Evolutionary conservation across 2,888 invertebrate genomes (phyloP), one percentile per base, ranked within the genome.

Genomic region (Ophioninae sp.): DNA sequence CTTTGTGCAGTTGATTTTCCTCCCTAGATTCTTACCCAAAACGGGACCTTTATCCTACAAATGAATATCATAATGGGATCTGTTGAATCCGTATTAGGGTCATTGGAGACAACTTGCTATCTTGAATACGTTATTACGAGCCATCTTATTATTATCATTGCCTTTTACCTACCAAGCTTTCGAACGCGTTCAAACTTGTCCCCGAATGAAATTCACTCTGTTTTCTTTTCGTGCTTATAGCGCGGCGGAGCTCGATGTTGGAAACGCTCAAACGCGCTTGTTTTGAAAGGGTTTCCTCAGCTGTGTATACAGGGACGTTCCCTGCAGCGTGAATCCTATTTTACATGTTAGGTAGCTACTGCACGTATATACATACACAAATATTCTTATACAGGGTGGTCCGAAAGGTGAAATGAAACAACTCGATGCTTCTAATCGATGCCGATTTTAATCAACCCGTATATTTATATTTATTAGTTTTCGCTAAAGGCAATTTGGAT

Each of bases 241-340:
- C 20, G 37, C 68, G 74, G 30, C 50, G 21, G 59, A 64, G 76
- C 70, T 81, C 65, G 37, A 78, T 70, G 20, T 79, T 39, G 61
- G 70, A 79, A 67, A 37, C 73, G 82, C 59, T 85, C 82, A 73
- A 75, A 82, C 83, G 86, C 87, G 86, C 87, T 88, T 88, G 88
- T 89, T 89, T 89, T 89, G 81, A 88, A 88, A 87, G 87, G 88
- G 86, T 87, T 88, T 85, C 85, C 84, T 86, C 89, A 89, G 88
- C 89, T 89, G 89, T 87, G 89, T 87, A 88, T 73, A 85, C 77
- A 69, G 23, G 50, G 59, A 82, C 82, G 77, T 74, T 73, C 23
- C 30, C 74, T 23, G 79, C 72, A 76, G n/a, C 20, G 21, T 30
- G 61, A 50, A 76, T 70, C 56, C 80, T 44, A 75, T 73, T 69